Evolutionary conservation across 2,888 invertebrate genomes (phyloP), one percentile per base, ranked within the genome.

Genomic region (Alloplasta piceator): DNA sequence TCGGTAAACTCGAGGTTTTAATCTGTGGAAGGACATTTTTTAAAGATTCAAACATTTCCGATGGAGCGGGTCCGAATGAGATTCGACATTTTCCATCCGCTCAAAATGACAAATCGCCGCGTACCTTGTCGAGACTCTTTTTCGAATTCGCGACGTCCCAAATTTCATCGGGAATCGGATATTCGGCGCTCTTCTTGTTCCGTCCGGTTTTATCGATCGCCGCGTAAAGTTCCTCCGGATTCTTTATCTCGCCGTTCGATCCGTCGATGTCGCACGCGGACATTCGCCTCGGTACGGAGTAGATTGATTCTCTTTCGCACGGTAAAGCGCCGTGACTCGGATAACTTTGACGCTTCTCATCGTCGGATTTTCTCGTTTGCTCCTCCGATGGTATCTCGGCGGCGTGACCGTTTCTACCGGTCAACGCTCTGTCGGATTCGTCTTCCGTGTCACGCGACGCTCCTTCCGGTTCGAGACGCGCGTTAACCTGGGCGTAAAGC

Each of bases 211-310:
- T 92, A 80, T 91, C 91, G 70, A 92, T 91, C n/a, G 92, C 92
- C 0, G 92, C 92, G 39, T 93, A 93, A 79, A 94, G 93, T 78
- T 93, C 93, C 78, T 94, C 94, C 39, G 92, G 93, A 84, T 93
- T 89, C 41, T 86, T 93, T 55, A 93, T 93, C 3, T 91, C 90
- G 52, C 93, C 86, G 61, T 93, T 93, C 77, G 74, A 73, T 12
- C 86, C 41, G 48, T 86, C 86, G 14, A 86, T 82, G 48, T 87
- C 88, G 43, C 79, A 88, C 10, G 86, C 75, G 10, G 87, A 84
- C 60, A 86, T 84, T 38, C 86, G 83, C 79, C 91, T 91, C 0
- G 91, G 90, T 56, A 90, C 82, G 3, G 90, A 88, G 60, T 91
- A 91, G 10, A 86, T 85, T 46, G 85, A 87, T 43, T 89, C 89